Percentiles rank a stretch among this genome's conserved stretches.
phyloP scores from a whole-genome alignment of 2,888 invertebrate genomes.

The Neoscelio sp. region DNA sequence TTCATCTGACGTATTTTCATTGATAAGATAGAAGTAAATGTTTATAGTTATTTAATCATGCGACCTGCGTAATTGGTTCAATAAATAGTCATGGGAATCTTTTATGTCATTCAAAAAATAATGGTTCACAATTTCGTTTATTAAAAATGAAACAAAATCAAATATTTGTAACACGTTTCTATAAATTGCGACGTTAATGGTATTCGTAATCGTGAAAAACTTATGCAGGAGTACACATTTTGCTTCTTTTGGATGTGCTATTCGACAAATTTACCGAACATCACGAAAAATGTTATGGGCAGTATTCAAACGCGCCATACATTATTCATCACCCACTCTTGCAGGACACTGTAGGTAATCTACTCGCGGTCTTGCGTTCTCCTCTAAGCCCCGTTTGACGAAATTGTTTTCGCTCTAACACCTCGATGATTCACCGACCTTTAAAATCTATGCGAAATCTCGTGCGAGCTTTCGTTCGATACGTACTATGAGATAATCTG shows the following conservation, averaged over 20 bases:
- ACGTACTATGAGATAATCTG: constrained; percentile 21
- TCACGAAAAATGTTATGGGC: constrained; percentile 78
- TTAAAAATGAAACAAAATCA: background rate
- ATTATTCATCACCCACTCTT: constrained; percentile 81
- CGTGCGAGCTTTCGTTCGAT: background rate
- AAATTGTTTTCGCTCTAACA: constrained; percentile 61
- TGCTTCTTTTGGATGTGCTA: constrained; percentile 79
- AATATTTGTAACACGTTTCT: constrained; percentile 53
- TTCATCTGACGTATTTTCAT: constrained; percentile 23
- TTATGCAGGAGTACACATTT: constrained; percentile 50
- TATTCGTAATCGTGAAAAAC: constrained; percentile 51
- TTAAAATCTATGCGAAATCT: constrained; percentile 37
- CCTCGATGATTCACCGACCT: constrained; percentile 48
- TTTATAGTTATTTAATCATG: constrained; percentile 27
- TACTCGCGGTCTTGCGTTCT: constrained; percentile 60
- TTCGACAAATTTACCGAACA: constrained; percentile 76
- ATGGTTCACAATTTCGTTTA: no score
- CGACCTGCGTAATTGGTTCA: constrained; percentile 13
- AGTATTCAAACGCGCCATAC: constrained; percentile 77
- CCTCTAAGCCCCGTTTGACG: constrained; percentile 58
- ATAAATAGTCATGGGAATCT: constrained; percentile 11
- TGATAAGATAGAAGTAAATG: constrained; percentile 36
- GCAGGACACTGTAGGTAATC: constrained; percentile 62
- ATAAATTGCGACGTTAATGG: constrained; percentile 53
- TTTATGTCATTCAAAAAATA: background rate